These are phyloP conservation scores for Halcyon leucocephala DNA, from an alignment of 2,797 vertebrate genomes.

Conservation along the genomic window DNA sequence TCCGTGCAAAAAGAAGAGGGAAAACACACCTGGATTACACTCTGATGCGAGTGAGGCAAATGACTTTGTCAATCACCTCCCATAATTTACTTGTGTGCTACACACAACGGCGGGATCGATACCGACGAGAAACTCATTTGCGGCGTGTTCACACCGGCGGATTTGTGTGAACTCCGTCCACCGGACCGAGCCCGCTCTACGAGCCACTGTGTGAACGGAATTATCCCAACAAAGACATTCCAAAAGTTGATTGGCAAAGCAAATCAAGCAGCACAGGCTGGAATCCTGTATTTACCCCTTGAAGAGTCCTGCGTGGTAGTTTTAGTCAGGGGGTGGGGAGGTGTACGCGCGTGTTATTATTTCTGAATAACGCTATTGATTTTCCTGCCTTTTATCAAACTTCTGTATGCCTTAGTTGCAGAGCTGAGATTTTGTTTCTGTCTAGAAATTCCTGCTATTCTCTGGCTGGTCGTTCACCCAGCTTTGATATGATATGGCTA, in stretches of 20 bases:
- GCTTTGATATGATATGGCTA: neutral
- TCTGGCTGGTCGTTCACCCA: neutral
- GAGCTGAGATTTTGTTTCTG: neutral
- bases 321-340: neutral
- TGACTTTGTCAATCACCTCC: slow-evolving; percentile 47
- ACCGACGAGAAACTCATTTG: slow-evolving; percentile 28
- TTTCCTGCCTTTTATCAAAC: slow-evolving; percentile 7
- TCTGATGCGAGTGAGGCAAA: slow-evolving; percentile 46
- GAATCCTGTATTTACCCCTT: neutral
- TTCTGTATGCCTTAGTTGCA: neutral
- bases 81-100: slow-evolving; percentile 26
- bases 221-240: neutral
- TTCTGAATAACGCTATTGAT: slow-evolving; percentile 16
- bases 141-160: slow-evolving; percentile 16
- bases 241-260: slow-evolving; percentile 10
- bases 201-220: neutral
- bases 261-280: neutral
- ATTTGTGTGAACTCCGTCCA: neutral
- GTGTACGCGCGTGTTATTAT: neutral
- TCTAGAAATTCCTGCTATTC: neutral
- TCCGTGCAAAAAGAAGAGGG: slow-evolving; percentile 42
- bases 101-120: slow-evolving; percentile 61
- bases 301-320: neutral
- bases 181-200: neutral
- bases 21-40: slow-evolving; percentile 45